phyloP scores from a whole-genome alignment of 2,113 vertebrate genomes.

The Ctenomys sociabilis region DNA sequence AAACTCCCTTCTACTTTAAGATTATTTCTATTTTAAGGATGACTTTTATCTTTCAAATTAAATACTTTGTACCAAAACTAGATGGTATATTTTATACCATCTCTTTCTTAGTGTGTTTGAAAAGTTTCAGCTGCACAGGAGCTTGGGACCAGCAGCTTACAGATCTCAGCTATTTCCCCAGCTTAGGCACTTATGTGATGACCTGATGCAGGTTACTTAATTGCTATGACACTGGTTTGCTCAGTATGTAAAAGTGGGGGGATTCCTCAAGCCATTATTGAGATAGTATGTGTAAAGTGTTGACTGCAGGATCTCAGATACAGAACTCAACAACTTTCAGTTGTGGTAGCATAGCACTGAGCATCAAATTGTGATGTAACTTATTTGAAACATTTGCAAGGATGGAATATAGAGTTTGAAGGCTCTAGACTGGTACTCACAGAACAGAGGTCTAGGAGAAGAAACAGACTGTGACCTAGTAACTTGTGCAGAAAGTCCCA shows the following conservation, averaged over 20 bases:
- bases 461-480: not conserved
- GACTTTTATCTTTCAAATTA: not conserved
- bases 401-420: not conserved
- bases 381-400: not conserved
- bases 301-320: not conserved
- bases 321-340: not conserved
- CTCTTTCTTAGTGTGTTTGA: not conserved
- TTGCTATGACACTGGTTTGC: not conserved
- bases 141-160: not conserved
- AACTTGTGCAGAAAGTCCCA: not conserved
- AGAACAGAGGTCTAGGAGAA: not conserved
- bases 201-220: not conserved
- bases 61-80: not conserved
- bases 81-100: not conserved
- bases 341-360: not conserved
- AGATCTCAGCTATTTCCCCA: not conserved
- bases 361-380: not conserved
- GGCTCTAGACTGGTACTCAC: not conserved
- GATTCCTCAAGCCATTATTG: not conserved
- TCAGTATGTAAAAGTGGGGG: not conserved
- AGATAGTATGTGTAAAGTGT: not conserved
- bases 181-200: not conserved
- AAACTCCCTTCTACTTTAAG: not conserved
- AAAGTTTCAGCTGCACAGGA: not conserved
- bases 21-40: not conserved